Percentiles rank a stretch among this genome's conserved stretches.
Conservation (phyloP, 2,113 vertebrate genomes). For the Plotosus lineatus region DNA sequence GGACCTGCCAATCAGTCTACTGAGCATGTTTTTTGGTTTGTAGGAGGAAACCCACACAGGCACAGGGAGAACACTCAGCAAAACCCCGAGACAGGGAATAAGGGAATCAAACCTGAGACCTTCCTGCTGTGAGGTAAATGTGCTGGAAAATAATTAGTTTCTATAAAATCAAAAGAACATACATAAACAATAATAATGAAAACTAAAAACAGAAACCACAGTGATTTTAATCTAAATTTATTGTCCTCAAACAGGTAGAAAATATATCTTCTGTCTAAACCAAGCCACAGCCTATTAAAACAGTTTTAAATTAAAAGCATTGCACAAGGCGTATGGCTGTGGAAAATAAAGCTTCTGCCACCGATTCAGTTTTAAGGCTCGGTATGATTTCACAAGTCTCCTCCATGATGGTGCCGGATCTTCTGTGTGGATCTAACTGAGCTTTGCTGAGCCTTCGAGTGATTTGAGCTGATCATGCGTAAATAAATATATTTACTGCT, state of each 20-base stretch:
- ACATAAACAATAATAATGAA: too few species aligned
- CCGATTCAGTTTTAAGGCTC: constrained; percentile 49
- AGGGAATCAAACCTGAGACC: too few species aligned
- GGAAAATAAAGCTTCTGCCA: constrained; percentile 60
- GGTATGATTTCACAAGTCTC: constrained; percentile 40
- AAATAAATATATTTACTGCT: constrained; percentile 40
- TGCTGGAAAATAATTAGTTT: background rate
- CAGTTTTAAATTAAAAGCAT: constrained; percentile 67
- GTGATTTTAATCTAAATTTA: constrained; percentile 67
- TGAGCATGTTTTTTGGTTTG: too few species aligned
- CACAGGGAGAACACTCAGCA: too few species aligned
- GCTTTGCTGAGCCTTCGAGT: constrained; percentile 43
- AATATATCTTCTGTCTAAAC: constrained; percentile 71
- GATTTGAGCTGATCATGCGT: constrained; percentile 17
- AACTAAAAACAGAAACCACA: too few species aligned
- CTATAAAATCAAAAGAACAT: background rate
- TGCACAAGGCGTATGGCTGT: constrained; percentile 64
- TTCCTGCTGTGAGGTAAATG: too few species aligned
- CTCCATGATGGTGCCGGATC: constrained; percentile 41
- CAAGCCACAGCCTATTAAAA: constrained; percentile 64
- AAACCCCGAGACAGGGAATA: too few species aligned
- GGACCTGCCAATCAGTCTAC: too few species aligned
- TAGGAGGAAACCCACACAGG: too few species aligned
- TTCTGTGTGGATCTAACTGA: background rate
- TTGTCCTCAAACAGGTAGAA: constrained; percentile 76